Evolutionary conservation across 2,888 invertebrate genomes (phyloP), one percentile per base, ranked within the genome.

Genomic region (Hecatera dysodea): DNA sequence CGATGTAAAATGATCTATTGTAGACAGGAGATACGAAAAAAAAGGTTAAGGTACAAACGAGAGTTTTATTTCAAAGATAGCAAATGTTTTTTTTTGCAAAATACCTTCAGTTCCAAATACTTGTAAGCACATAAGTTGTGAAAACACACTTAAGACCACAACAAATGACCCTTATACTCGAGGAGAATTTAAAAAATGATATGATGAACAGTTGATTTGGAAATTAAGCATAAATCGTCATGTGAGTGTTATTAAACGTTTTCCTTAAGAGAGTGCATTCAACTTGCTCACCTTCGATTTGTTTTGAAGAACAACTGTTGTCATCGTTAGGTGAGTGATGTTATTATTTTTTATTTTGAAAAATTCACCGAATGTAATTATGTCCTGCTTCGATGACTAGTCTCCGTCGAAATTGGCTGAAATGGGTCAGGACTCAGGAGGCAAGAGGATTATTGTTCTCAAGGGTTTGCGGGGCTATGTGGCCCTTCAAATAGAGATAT

Each of bases 221-320:
- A 67, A 48, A 55, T 81, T 53, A 50, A 59, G 61, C 64, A 67
- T 77, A 46, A 8, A 69, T 70, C 52, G 27, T 48, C 53, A 33
- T 62, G 63, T n/a, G 48, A 57, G 48, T 22, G 48, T 50, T 63
- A 39, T 24, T 29, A 33, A 60, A 56, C 33, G 50, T 81, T 81
- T 81, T 79, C 81, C 72, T 79, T 44, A 62, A 44, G 11, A 24
- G 46, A 67, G 77, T 63, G 59, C 78, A 65, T 81, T 81, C 78
- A 81, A 67, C 78, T 15, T 24, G 48, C 17, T 74, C 53, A 75
- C 69, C 76, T 69, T 75, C 53, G 36, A 75, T 61, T 61, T 50
- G 17, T 50, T 44, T 22, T 59, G 52, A 63, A 73, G 57, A 64
- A 64, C 63, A 60, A 56, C 11, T 66, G 9, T 52, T 39, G 42